A percentile compares a stretch with the other conserved stretches of the same genome.
Evolutionary conservation across 1,140 invertebrate genomes (phyloP).

Genomic region (Drosophila nikananu): DNA sequence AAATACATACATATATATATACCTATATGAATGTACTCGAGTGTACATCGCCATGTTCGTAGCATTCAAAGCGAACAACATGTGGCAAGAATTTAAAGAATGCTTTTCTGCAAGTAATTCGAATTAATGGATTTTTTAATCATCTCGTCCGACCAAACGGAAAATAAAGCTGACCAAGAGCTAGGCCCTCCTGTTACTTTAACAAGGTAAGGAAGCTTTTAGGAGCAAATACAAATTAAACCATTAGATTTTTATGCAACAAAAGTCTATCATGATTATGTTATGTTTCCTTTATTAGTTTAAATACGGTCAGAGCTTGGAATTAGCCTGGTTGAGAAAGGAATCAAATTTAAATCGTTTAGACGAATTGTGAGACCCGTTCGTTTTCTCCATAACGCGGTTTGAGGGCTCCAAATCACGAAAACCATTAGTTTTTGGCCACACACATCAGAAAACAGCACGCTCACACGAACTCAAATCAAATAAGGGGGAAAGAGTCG

Average conservation of each 20-base stretch:
- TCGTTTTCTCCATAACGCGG: neutral
- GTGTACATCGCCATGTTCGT: conserved; percentile 6
- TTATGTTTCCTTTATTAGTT: neutral
- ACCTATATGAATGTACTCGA: neutral
- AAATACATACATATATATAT: too few species aligned
- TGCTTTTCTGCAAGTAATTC: conserved; percentile 72
- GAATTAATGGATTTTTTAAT: conserved; percentile 74
- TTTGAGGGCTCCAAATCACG: conserved; percentile 15
- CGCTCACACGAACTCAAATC: conserved; percentile 16
- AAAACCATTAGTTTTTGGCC: conserved; percentile 28
- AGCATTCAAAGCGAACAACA: conserved; percentile 25
- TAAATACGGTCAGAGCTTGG: neutral
- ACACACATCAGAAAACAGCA: conserved; percentile 23
- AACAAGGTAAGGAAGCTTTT: neutral
- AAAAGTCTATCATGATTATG: neutral
- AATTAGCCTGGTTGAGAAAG: neutral
- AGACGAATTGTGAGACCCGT: neutral
- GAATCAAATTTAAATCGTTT: neutral
- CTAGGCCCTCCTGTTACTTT: neutral
- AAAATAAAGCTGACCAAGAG: conserved; percentile 19
- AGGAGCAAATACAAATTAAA: neutral
- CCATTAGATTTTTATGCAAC: too few species aligned
- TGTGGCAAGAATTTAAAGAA: conserved; percentile 58
- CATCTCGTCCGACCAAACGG: conserved; percentile 11
- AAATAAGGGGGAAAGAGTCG: conserved; percentile 17